Conservation (phyloP, 2,113 vertebrate species). For the Platichthys stellatus region DNA sequence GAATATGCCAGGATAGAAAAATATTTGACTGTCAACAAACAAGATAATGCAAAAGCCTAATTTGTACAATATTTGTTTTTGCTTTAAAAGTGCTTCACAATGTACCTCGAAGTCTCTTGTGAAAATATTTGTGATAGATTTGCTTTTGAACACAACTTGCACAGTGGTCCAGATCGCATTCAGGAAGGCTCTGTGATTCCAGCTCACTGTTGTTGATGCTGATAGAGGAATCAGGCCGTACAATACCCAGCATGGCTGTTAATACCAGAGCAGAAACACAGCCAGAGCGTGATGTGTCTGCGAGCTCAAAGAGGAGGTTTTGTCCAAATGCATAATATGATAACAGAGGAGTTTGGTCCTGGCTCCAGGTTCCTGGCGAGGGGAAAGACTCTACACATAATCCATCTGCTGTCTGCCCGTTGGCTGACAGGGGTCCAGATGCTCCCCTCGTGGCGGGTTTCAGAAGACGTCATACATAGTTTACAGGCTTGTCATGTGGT, state of each 20-base stretch:
- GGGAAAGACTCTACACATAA: slow-evolving; percentile 46
- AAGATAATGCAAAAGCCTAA: too few species aligned
- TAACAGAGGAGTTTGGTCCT: slow-evolving; percentile 31
- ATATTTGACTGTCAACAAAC: too few species aligned
- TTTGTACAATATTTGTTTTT: too few species aligned
- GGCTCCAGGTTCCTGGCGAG: slow-evolving; percentile 25
- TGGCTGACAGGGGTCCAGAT: slow-evolving; percentile 33
- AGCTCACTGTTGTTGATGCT: slow-evolving; percentile 44
- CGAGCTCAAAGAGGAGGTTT: slow-evolving; percentile 25
- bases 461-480: slow-evolving; percentile 22
- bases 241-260: slow-evolving; percentile 48
- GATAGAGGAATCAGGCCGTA: slow-evolving; percentile 34
- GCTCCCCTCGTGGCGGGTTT: slow-evolving; percentile 28
- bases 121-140: neutral
- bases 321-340: slow-evolving; percentile 49
- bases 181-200: slow-evolving; percentile 35
- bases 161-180: slow-evolving; percentile 27
- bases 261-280: slow-evolving; percentile 46
- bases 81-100: too few species aligned
- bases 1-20: too few species aligned
- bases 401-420: slow-evolving; percentile 61
- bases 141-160: slow-evolving; percentile 19
- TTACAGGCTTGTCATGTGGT: slow-evolving; percentile 41
- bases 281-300: slow-evolving; percentile 35
- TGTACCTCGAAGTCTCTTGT: neutral